Conservation (phyloP, 37 sponge, comb jelly and placozoan species). For the Halisarca cf. caerulea region DNA sequence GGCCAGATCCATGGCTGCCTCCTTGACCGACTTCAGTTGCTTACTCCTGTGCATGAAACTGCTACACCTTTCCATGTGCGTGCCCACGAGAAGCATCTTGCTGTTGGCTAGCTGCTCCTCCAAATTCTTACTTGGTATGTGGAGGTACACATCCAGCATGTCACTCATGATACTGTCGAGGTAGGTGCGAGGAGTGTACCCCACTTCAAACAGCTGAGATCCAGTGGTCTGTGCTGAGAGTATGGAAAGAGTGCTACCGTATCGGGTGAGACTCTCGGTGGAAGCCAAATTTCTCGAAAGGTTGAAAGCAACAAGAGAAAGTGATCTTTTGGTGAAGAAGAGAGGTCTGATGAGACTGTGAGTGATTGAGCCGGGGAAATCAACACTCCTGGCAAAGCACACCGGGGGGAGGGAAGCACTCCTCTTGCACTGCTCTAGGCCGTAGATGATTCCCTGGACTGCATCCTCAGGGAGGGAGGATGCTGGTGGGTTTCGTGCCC, state of each 20-base stretch:
- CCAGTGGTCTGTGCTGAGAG: neutral
- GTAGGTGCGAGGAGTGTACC: slow-evolving; percentile 27
- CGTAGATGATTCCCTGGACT: slow-evolving; percentile 34
- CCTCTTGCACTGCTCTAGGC: slow-evolving; percentile 26
- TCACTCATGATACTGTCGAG: slow-evolving; percentile 42
- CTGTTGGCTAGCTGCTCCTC: slow-evolving; percentile 26
- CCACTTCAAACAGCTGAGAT: neutral
- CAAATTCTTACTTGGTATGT: slow-evolving; percentile 31
- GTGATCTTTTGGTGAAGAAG: slow-evolving; percentile 50
- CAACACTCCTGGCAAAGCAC: slow-evolving; percentile 36
- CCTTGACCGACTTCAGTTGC: slow-evolving; percentile 39
- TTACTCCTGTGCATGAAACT: neutral
- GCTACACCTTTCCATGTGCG: slow-evolving; percentile 58
- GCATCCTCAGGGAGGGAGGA: slow-evolving; percentile 43
- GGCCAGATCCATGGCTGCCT: slow-evolving; percentile 38
- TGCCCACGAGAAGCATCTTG: slow-evolving; percentile 64
- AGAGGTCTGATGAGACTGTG: slow-evolving; percentile 29
- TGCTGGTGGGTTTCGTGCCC: neutral
- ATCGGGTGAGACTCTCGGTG: slow-evolving; percentile 24
- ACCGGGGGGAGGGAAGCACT: slow-evolving; percentile 16
- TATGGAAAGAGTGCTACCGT: neutral
- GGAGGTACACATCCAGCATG: slow-evolving; percentile 41
- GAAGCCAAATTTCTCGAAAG: slow-evolving; percentile 39
- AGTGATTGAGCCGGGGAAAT: slow-evolving; percentile 34
- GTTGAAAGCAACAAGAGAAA: slow-evolving; percentile 45